Evolutionary conservation across 2,113 vertebrate species (phyloP), one percentile per base, ranked within the genome.

Genomic region (Syrrhaptes paradoxus): DNA sequence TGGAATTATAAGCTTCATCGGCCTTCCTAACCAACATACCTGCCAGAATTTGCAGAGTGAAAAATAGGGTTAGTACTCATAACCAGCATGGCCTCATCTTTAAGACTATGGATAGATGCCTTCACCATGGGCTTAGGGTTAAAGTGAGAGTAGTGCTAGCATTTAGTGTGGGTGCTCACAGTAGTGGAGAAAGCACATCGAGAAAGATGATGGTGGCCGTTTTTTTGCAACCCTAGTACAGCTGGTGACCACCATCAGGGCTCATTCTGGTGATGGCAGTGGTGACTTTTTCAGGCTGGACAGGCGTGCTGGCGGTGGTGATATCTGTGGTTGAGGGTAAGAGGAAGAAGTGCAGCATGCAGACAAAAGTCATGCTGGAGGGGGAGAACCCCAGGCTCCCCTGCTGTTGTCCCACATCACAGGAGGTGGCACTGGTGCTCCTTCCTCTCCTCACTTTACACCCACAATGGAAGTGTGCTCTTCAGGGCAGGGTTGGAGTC

Each of bases 121-220:
- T 74, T 41, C 10, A 36, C 5, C 5, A 25, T 17, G 20, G 24
- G 7, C 3, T 70, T 57, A 31, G 15, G 6, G 6, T 63, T 81
- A 58, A 31, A 21, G 18, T 32, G 29, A 67, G 25, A 88, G 8
- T 62, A 52, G 45, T 36, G 15, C 8, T 54, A 48, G 5, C 55
- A 66, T 61, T 87, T 36, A 57, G 4, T 34, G 26, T 32, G 32
- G 8, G 10, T 92, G 17, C 19, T 87, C 25, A 18, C 5, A 20
- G 25, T 12, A 49, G 19, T 21, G 32, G 48, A 68, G 58, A 80
- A 83, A 68, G 5, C 5, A 31, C 17, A 20, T 13, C 0, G 0
- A 82, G 62, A 84, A 49, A 72, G 52, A 46, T 43, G 38, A 31
- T 22, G 4, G 18, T 59, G 36, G 21, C 13, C 55, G 21, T 10